Conservation (phyloP, 1,140 invertebrate species). For the Drosophila parabipectinata region DNA sequence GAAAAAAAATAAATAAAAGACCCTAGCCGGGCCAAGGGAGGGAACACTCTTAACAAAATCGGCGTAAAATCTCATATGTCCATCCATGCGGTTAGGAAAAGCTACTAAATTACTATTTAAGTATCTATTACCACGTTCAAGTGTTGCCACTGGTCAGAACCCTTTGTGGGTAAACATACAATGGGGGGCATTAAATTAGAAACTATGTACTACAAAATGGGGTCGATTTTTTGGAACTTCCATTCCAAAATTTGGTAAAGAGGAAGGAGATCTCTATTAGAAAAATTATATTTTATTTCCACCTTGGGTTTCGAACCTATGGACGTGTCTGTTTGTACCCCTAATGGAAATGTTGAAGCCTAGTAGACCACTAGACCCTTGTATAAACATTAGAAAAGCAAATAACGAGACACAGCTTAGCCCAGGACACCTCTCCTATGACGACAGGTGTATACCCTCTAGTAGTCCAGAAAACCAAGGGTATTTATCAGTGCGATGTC, state of each 20-base stretch:
- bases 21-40: not conserved
- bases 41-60: constrained; percentile 59
- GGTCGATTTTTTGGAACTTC: not conserved
- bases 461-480: constrained; percentile 12
- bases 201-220: not conserved
- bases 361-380: constrained; percentile 24
- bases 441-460: constrained; percentile 32
- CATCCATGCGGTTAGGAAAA: constrained; percentile 75
- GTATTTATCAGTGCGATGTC: constrained; percentile 11
- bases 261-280: not conserved
- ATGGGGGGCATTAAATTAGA: not conserved
- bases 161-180: not conserved
- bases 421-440: constrained; percentile 7
- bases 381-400: constrained; percentile 58
- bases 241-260: no score
- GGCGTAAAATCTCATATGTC: constrained; percentile 79
- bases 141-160: constrained; percentile 46
- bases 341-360: constrained; percentile 57
- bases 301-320: not conserved
- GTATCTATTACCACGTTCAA: constrained; percentile 77
- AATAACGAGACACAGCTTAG: constrained; percentile 50
- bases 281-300: not conserved
- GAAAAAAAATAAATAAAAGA: constrained; percentile 32
- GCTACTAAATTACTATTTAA: constrained; percentile 79
- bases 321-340: constrained; percentile 14